phyloP scores from a whole-genome alignment of 2,797 vertebrate genomes.

The Lateolabrax maculatus region DNA sequence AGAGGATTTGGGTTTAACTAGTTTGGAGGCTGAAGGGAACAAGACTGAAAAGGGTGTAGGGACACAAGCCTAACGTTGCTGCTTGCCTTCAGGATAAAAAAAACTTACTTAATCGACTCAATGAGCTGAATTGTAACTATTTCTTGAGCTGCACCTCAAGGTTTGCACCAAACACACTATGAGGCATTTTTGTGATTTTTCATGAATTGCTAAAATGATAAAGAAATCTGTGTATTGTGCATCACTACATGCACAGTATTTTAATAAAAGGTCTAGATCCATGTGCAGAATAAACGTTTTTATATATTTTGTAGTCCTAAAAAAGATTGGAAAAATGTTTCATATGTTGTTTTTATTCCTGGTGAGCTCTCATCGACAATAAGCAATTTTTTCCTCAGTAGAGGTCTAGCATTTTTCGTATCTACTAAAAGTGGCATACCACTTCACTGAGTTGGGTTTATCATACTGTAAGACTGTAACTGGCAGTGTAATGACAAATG shows the following conservation, averaged over 20 bases:
- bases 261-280: neutral
- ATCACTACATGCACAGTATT: neutral
- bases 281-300: neutral
- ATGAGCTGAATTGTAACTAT: neutral
- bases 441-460: neutral
- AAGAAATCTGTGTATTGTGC: too few relatives aligned
- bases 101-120: constrained; percentile 7
- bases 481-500: neutral
- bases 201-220: neutral
- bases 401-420: neutral
- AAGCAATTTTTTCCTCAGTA: neutral
- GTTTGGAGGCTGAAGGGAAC: constrained; percentile 57
- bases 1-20: constrained; percentile 87
- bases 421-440: neutral
- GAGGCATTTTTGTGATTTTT: neutral
- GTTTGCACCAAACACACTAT: neutral
- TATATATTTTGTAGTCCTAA: neutral
- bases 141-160: neutral
- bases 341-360: neutral
- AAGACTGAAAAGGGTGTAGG: constrained; percentile 39
- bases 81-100: constrained; percentile 26
- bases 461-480: neutral
- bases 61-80: constrained; percentile 23
- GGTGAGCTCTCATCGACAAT: too few relatives aligned
- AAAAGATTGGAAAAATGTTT: neutral